Percentiles rank a stretch among this genome's conserved stretches.
These are phyloP conservation scores for Eurystomus gularis DNA, from an alignment of 2,113 vertebrate genomes.

Conservation along the genomic window DNA sequence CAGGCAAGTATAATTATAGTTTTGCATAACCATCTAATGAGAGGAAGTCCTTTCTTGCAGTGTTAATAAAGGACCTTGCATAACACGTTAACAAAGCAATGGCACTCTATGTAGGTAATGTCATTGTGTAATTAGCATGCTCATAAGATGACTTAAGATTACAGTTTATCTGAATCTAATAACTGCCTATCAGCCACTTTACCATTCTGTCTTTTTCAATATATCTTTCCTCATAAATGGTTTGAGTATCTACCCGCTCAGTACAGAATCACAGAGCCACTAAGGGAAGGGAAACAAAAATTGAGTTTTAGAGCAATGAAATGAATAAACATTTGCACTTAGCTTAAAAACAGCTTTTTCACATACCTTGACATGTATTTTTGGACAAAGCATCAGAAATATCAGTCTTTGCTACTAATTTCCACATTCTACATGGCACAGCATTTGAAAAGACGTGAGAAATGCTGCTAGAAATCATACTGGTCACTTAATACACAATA, in stretches of 20 bases:
- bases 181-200: constrained; percentile 75
- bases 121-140: constrained; percentile 83
- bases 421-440: not conserved
- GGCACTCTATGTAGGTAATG: constrained; percentile 75
- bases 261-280: not conserved
- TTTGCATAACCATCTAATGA: constrained; percentile 79
- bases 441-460: not conserved
- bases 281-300: not conserved
- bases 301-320: not conserved
- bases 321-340: not conserved
- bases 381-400: not conserved
- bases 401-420: not conserved
- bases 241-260: not conserved
- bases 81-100: constrained; percentile 79
- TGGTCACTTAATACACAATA: not conserved
- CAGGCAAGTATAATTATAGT: constrained; percentile 82
- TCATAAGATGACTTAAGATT: constrained; percentile 82
- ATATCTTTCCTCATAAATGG: constrained; percentile 61
- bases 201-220: constrained; percentile 70
- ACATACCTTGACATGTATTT: not conserved
- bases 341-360: not conserved
- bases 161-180: constrained; percentile 84
- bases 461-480: not conserved
- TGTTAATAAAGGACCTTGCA: constrained; percentile 85
- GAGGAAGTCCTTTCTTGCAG: constrained; percentile 78